These are phyloP conservation scores for Anolis sagrei DNA, from an alignment of 2,113 vertebrate genomes.

Conservation along the genomic window DNA sequence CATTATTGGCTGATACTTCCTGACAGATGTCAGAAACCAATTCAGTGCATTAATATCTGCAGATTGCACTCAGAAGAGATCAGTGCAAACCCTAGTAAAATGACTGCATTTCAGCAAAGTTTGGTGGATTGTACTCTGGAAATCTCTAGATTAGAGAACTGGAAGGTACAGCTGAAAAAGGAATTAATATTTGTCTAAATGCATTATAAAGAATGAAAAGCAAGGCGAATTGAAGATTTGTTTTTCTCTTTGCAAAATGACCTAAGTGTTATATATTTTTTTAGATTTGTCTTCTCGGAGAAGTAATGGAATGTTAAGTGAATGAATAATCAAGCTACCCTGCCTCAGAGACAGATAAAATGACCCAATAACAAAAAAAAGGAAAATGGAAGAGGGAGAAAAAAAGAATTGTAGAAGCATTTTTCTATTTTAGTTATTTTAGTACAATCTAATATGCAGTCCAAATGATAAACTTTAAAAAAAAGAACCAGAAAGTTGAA, in stretches of 20 bases:
- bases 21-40: too few species aligned
- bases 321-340: background rate
- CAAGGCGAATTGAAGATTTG: background rate
- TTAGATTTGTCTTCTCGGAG: background rate
- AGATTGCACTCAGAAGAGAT: background rate
- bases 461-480: too few species aligned
- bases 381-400: too few species aligned
- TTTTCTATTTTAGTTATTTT: too few species aligned
- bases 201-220: background rate
- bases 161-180: background rate
- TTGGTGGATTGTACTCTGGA: background rate
- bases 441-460: too few species aligned
- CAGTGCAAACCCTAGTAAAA: background rate
- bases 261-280: background rate
- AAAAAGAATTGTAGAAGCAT: too few species aligned
- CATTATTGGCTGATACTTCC: too few species aligned
- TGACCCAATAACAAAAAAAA: background rate
- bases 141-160: background rate
- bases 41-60: background rate
- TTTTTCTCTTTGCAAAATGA: background rate
- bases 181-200: background rate
- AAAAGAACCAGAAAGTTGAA: too few species aligned
- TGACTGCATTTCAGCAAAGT: background rate
- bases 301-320: background rate
- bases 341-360: background rate